These are phyloP conservation scores for Ormia ochracea DNA, from an alignment of 2,888 invertebrate species.

Conservation along the genomic window DNA sequence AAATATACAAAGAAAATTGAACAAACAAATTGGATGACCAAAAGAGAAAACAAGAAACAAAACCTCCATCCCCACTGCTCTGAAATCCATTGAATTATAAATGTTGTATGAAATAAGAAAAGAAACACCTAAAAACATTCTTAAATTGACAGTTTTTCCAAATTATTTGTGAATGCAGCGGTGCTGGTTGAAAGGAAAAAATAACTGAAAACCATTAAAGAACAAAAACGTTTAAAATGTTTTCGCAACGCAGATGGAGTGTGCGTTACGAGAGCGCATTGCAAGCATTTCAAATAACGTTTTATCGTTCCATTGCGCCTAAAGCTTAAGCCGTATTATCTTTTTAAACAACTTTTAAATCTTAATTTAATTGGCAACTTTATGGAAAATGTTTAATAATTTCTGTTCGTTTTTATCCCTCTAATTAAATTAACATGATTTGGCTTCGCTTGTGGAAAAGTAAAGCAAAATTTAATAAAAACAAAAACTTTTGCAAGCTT, in stretches of 20 bases:
- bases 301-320: background rate
- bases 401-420: background rate
- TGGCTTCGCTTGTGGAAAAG: background rate
- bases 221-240: conserved; percentile 24
- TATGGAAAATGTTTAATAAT: conserved; percentile 1
- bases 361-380: conserved; percentile 15
- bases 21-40: too few species aligned
- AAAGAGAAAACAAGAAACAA: too few species aligned
- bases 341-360: background rate
- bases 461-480: background rate
- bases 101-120: background rate
- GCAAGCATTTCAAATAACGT: background rate
- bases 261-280: background rate
- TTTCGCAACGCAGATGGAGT: background rate
- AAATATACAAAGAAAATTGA: too few species aligned
- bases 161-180: conserved; percentile 31
- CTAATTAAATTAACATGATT: background rate
- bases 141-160: conserved; percentile 11
- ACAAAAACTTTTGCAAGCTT: background rate
- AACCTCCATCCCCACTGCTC: too few species aligned
- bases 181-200: conserved; percentile 1
- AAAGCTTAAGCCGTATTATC: conserved; percentile 28
- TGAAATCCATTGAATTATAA: too few species aligned
- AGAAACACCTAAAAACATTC: background rate
- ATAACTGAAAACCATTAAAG: background rate